Evolutionary conservation across 2,797 vertebrate species (phyloP).

Genomic region (Astyanax mexicanus): DNA sequence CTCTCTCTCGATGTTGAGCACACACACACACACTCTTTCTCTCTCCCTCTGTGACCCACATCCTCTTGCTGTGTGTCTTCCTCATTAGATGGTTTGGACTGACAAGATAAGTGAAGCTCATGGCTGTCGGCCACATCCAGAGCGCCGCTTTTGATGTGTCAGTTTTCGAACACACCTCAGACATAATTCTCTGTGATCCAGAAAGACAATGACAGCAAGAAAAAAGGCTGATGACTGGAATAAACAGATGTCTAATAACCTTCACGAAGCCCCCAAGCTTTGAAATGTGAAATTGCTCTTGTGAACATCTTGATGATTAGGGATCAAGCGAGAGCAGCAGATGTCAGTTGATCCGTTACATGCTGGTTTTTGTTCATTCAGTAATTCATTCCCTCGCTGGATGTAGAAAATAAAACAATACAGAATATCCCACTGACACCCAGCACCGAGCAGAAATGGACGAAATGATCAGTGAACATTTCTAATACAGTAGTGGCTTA

Average conservation of each 20-base stretch:
- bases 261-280: background rate
- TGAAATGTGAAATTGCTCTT: background rate
- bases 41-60: background rate
- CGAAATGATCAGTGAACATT: background rate
- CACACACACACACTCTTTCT: too few relatives aligned
- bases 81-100: constrained; percentile 27
- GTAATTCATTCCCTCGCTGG: background rate
- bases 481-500: constrained; percentile 2
- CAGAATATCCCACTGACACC: background rate
- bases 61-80: background rate
- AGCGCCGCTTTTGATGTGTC: constrained; percentile 29
- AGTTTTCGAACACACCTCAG: constrained; percentile 17
- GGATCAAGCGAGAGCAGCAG: background rate
- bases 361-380: background rate
- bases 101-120: constrained; percentile 14
- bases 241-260: background rate
- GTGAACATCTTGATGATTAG: background rate
- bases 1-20: too few relatives aligned
- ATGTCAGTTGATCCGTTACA: background rate
- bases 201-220: background rate
- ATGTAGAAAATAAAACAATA: background rate
- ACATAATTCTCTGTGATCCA: constrained; percentile 17
- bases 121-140: constrained; percentile 21
- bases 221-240: background rate
- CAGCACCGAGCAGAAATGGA: background rate